phyloP scores from a whole-genome alignment of 2,888 invertebrate genomes.

The Nomada flava region DNA sequence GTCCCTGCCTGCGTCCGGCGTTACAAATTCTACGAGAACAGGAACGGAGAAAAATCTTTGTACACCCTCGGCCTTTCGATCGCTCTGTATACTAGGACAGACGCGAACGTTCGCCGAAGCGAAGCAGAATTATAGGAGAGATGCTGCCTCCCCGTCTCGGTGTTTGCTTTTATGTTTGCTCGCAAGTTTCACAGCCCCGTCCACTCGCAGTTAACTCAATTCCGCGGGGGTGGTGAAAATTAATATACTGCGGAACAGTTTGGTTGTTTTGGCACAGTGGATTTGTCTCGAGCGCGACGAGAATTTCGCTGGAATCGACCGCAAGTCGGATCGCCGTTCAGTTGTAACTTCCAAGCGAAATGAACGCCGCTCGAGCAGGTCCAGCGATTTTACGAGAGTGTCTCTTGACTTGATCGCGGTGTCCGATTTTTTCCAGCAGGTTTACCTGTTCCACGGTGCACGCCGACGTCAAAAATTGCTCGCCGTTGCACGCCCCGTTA shows the following conservation, averaged over 20 bases:
- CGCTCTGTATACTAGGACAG: neutral
- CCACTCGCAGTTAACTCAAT: neutral
- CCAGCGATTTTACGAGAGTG: too few relatives aligned
- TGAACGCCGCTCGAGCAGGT: neutral
- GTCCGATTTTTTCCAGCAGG: neutral
- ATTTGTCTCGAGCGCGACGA: too few relatives aligned
- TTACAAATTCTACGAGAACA: neutral
- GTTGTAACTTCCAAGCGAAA: neutral
- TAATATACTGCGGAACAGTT: neutral
- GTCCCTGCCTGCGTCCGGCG: neutral
- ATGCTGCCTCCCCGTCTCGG: neutral
- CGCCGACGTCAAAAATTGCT: neutral
- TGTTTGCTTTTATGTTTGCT: neutral
- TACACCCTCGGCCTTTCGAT: neutral
- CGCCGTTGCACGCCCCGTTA: neutral
- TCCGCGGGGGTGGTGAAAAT: neutral
- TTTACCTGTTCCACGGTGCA: neutral
- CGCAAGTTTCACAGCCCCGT: neutral
- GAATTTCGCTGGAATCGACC: neutral
- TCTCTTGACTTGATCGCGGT: neutral
- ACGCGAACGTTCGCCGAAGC: neutral
- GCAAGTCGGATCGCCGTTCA: neutral
- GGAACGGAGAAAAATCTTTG: neutral
- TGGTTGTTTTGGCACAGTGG: neutral
- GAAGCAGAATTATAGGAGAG: neutral